Conservation (phyloP, 2,113 vertebrate species). For the Cheilinus undulatus region DNA sequence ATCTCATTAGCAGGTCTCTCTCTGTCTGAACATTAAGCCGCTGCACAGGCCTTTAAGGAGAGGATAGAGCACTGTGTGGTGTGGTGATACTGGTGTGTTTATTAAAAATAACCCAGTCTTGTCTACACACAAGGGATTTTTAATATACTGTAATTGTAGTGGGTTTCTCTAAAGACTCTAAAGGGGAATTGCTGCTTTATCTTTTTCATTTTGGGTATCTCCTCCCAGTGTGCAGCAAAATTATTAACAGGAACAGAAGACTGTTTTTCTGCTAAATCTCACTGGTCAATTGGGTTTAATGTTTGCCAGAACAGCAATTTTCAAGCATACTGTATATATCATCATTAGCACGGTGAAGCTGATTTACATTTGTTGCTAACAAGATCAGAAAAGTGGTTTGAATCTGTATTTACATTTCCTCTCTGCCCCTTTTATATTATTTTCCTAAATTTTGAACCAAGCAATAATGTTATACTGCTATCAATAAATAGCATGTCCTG, state of each 20-base stretch:
- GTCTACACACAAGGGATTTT: conserved; percentile 38
- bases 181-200: conserved; percentile 1
- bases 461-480: not conserved
- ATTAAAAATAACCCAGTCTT: conserved; percentile 49
- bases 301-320: no score
- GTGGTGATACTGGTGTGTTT: conserved; percentile 31
- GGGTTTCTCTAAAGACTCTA: conserved; percentile 14
- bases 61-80: conserved; percentile 22
- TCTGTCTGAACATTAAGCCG: conserved; percentile 52
- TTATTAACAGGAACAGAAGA: conserved; percentile 22
- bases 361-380: not conserved
- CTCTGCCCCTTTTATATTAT: not conserved
- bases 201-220: conserved; percentile 11
- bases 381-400: not conserved
- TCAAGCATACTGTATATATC: not conserved
- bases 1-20: conserved; percentile 51
- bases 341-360: not conserved
- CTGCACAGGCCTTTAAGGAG: conserved; percentile 43
- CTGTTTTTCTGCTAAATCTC: conserved; percentile 2
- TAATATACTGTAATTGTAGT: conserved; percentile 23
- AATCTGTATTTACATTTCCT: not conserved
- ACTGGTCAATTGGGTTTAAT: conserved; percentile 1
- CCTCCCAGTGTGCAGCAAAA: conserved; percentile 7
- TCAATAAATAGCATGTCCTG: no score
- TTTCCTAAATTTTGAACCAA: not conserved